Evolutionary conservation across 2,888 invertebrate genomes (phyloP).

Genomic region (Ferrisia virgata): DNA sequence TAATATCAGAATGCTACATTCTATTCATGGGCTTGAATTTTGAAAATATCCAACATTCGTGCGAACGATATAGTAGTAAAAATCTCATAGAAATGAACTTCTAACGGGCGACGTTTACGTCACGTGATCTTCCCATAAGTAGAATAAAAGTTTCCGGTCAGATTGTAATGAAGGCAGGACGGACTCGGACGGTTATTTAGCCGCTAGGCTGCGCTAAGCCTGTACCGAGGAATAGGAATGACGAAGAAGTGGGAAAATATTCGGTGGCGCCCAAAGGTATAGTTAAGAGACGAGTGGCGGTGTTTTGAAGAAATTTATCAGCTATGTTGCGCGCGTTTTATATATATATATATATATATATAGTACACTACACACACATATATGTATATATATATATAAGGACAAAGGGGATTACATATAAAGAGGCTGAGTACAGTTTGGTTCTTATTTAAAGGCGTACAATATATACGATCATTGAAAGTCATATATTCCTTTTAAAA

Average conservation of each 20-base stretch:
- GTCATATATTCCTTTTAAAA: conserved; percentile 33
- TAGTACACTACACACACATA: no score
- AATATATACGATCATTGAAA: conserved; percentile 33
- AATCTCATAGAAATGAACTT: conserved; percentile 5
- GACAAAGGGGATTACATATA: conserved; percentile 25
- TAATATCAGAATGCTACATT: no score
- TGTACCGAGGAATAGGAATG: not conserved
- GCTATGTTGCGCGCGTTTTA: not conserved
- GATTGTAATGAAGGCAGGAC: not conserved
- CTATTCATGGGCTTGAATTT: no score
- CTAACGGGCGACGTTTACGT: not conserved
- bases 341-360: no score
- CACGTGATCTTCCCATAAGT: not conserved
- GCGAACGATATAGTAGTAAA: not conserved
- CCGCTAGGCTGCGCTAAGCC: not conserved
- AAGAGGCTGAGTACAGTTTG: conserved; percentile 4
- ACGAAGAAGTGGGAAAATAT: not conserved
- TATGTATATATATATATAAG: no score
- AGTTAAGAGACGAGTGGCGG: not conserved
- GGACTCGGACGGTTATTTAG: not conserved
- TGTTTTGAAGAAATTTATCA: conserved; percentile 15
- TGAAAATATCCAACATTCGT: no score
- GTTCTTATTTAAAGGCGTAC: conserved; percentile 25
- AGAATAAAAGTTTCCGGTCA: not conserved
- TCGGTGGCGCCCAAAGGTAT: not conserved